phyloP scores from a whole-genome alignment of 2,113 vertebrate genomes.

The Zosterops japonicus region DNA sequence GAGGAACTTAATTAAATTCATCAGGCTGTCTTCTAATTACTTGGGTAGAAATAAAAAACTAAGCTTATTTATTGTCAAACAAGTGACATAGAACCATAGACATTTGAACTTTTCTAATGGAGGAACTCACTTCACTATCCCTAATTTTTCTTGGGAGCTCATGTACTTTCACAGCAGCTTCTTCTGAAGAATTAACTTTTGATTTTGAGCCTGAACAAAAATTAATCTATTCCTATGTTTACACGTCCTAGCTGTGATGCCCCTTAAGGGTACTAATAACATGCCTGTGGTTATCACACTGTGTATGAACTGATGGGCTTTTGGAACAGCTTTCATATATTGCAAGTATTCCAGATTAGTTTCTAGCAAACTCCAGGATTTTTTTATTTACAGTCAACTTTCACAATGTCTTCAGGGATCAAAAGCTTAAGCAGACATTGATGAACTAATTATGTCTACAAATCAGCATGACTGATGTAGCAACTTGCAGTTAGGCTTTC shows the following conservation, averaged over 20 bases:
- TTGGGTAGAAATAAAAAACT: background rate
- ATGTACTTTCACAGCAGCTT: background rate
- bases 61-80: background rate
- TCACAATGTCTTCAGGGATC: background rate
- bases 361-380: background rate
- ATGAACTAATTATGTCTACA: conserved; percentile 13
- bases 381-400: conserved; percentile 2
- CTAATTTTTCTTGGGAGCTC: background rate
- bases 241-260: background rate
- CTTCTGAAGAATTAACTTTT: background rate
- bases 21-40: background rate
- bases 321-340: background rate
- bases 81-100: background rate
- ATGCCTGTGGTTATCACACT: background rate
- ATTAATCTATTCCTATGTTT: background rate
- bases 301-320: background rate
- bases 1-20: background rate
- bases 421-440: conserved; percentile 13
- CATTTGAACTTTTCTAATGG: background rate
- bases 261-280: background rate
- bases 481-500: background rate
- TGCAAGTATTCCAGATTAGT: background rate
- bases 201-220: background rate
- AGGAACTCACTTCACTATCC: background rate
- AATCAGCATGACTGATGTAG: background rate